These are phyloP conservation scores for Urocolius indicus DNA, from an alignment of 2,113 vertebrate species.

Conservation along the genomic window DNA sequence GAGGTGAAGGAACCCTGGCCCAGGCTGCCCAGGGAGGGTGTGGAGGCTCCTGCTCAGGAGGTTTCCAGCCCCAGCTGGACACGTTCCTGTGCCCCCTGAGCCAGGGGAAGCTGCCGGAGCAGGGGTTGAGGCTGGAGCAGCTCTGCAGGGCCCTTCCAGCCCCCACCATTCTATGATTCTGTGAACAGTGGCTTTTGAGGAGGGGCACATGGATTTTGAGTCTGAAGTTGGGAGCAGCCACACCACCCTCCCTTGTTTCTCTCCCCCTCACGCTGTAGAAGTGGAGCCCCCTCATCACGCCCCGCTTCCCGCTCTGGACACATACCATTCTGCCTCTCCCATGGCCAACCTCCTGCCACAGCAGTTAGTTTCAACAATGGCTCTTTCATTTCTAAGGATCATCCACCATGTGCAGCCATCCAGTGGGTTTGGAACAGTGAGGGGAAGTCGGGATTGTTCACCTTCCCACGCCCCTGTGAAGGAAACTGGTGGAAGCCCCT, in stretches of 20 bases:
- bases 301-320: not conserved
- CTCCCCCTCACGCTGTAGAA: not conserved
- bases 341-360: not conserved
- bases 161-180: too few relatives aligned
- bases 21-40: too few relatives aligned
- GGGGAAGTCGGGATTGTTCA: not conserved
- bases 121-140: too few relatives aligned
- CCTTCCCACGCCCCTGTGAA: not conserved
- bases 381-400: not conserved
- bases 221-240: rapidly evolving
- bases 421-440: rapidly evolving
- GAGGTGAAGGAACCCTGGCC: too few relatives aligned
- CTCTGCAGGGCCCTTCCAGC: too few relatives aligned
- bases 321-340: not conserved
- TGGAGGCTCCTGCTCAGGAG: too few relatives aligned
- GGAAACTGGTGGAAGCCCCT: not conserved
- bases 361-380: not conserved
- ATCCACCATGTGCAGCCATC: not conserved
- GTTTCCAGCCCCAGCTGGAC: too few relatives aligned
- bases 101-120: too few relatives aligned
- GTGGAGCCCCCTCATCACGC: not conserved
- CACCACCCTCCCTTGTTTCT: not conserved
- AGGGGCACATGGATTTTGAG: not conserved
- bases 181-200: not conserved
- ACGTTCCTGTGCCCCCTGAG: too few relatives aligned